Base-by-base conservation (phyloP, 2,888 invertebrate genomes). In the Cataglyphis livida region DNA sequence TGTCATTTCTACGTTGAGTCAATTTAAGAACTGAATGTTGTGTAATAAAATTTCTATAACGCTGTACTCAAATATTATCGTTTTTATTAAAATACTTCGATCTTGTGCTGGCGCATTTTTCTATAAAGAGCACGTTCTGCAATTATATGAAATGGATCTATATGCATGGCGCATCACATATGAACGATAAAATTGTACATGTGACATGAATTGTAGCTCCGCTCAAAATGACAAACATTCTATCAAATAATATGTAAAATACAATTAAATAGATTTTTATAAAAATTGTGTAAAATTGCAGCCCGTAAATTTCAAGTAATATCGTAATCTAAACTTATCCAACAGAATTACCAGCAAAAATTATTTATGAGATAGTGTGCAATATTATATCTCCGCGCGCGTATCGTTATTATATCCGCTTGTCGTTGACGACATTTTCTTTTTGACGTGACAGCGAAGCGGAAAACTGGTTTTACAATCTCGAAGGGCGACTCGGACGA, bases 61-160 rank as follows among this genome's bases (percentile, higher is more conserved):
- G 88, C 3, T 54, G 15, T 35, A 35, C 15, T 54, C 12, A 35
- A 10, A 4, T 71, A 92, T 89, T 92, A 90, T 90, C 88, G 90
- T 90, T 91, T 89, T 89, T 90, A 90, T 89, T 89, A 89, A 87
- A 82, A 85, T 75, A 38, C 74, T 61, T 88, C 48, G 41, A 59
- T 64, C 61, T 74, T 7, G 25, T 65, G 62, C 81, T 74, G 28
- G 59, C 65, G 68, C 59, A 81, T 85, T 75, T 65, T 71, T 71
- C 57, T 44, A 64, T 48, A 62, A 74, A n/a, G 10, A 0, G 12
- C n/a, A 15, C 51, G 5, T 59, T 41, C 6, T 35, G 28, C 28
- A 28, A 28, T 28, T 28, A 28, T 28, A 28, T 28, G 18, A 28
- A 65, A 75, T 38, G 51, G 21, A 75, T 74, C n/a, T 51, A 35